phyloP scores from a whole-genome alignment of 2,888 invertebrate genomes.

The Luperina testacea region DNA sequence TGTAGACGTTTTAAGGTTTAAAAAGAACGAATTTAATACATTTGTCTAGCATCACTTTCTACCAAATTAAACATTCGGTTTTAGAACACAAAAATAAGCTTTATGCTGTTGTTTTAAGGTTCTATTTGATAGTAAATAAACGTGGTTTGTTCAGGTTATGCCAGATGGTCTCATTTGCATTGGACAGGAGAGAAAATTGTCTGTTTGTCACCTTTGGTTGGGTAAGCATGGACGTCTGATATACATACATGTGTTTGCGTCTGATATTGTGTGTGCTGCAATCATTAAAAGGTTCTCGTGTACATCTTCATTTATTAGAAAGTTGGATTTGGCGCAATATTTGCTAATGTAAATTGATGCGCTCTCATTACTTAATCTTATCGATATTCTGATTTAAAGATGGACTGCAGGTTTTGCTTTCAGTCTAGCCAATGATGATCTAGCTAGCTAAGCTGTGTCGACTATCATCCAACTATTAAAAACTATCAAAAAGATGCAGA shows the following conservation, averaged over 20 bases:
- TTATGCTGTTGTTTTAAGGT: slow-evolving; percentile 46
- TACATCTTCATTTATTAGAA: slow-evolving; percentile 14
- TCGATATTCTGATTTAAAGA: background rate
- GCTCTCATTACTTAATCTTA: background rate
- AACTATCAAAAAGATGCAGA: background rate
- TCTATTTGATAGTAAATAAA: slow-evolving; percentile 22
- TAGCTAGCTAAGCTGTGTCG: no score
- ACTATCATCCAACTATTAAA: no score
- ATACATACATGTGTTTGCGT: slow-evolving; percentile 57
- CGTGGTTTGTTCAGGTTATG: slow-evolving; percentile 64
- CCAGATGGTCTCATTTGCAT: slow-evolving; percentile 83
- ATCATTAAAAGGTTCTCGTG: slow-evolving; percentile 54
- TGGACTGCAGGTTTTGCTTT: background rate
- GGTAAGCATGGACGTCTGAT: slow-evolving; percentile 67
- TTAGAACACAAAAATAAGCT: slow-evolving; percentile 42
- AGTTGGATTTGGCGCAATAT: slow-evolving; percentile 10
- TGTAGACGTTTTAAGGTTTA: slow-evolving; percentile 6
- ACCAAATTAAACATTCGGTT: slow-evolving; percentile 36
- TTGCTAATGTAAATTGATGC: background rate
- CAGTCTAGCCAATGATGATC: no score
- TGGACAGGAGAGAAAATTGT: slow-evolving; percentile 82
- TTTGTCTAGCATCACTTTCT: slow-evolving; percentile 32
- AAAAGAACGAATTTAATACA: slow-evolving; percentile 34
- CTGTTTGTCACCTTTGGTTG: slow-evolving; percentile 80
- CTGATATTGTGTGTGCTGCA: slow-evolving; percentile 53